phyloP scores from a whole-genome alignment of 2,113 vertebrate species.

The Gasterosteus nipponicus region DNA sequence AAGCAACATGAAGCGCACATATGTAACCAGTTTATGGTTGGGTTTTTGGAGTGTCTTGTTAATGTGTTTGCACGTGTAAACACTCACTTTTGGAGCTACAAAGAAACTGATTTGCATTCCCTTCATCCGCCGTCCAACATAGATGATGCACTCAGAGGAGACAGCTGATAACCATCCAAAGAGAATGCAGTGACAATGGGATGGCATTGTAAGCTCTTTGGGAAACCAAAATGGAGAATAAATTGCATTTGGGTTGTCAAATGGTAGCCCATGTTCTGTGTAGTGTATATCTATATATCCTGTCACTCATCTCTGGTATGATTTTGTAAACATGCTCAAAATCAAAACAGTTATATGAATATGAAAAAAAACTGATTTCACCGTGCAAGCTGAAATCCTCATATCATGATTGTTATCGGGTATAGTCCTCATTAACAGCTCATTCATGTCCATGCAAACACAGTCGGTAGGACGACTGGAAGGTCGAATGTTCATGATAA shows the following conservation, averaged over 20 bases:
- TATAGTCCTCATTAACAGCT: not conserved
- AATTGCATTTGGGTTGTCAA: not conserved
- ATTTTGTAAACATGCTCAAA: not conserved
- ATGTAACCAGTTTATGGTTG: no score
- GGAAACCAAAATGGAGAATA: not conserved
- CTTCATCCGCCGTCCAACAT: no score
- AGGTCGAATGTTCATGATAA: no score
- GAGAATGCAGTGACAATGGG: not conserved
- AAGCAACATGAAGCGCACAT: not conserved
- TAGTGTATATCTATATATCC: no score
- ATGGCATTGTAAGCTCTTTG: not conserved
- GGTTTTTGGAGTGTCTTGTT: no score
- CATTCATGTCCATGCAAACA: not conserved
- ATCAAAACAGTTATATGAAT: not conserved
- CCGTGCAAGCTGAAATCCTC: not conserved
- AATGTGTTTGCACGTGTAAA: no score
- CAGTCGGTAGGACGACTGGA: not conserved
- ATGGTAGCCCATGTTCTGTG: not conserved
- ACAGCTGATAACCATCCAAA: not conserved
- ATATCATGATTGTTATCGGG: not conserved
- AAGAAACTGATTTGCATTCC: no score
- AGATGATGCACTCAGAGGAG: not conserved
- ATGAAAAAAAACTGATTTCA: no score
- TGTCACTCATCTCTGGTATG: not conserved
- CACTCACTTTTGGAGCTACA: no score